Percentiles rank a stretch among this genome's conserved stretches.
Evolutionary conservation across 2,888 invertebrate genomes (phyloP).

Genomic region (Julus scandinavius): DNA sequence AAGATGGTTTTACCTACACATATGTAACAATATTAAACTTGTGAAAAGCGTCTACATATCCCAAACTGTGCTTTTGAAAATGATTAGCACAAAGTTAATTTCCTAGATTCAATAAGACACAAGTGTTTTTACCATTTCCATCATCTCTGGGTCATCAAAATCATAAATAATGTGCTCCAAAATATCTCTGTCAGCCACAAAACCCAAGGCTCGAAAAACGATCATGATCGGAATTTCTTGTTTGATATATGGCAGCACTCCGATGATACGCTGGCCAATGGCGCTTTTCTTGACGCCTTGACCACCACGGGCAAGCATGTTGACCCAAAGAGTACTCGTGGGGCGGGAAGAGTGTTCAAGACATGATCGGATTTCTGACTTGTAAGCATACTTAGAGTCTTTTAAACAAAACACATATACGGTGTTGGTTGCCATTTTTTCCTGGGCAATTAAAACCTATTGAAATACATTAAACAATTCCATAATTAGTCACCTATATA

Average conservation of each 20-base stretch:
- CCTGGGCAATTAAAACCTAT: constrained; percentile 93
- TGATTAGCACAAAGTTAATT: background rate
- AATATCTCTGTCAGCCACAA: constrained; percentile 99
- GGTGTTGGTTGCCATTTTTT: constrained; percentile 99
- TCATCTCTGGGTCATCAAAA: constrained; percentile 99
- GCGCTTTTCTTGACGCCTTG: constrained; percentile 96
- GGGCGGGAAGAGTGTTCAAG: constrained; percentile 91
- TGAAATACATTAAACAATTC: constrained; percentile 53
- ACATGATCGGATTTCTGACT: constrained; percentile 97
- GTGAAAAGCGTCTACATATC: background rate
- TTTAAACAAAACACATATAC: constrained; percentile 99
- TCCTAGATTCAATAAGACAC: background rate
- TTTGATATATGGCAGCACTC: constrained; percentile 97
- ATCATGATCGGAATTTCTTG: constrained; percentile 99
- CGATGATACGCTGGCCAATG: constrained; percentile 97
- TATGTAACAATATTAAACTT: background rate
- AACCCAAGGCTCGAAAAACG: constrained; percentile 98
- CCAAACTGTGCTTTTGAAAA: background rate
- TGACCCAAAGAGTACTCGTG: constrained; percentile 98
- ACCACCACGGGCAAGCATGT: constrained; percentile 99
- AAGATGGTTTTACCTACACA: constrained; percentile 84
- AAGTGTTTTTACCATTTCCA: constrained; percentile 89
- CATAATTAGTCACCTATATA: background rate
- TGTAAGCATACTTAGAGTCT: constrained; percentile 98
- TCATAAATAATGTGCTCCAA: constrained; percentile 99